A percentile compares a stretch with the other conserved stretches of the same genome.
phyloP scores from a whole-genome alignment of 2,113 vertebrate genomes.

The Prietella phreatophila region DNA sequence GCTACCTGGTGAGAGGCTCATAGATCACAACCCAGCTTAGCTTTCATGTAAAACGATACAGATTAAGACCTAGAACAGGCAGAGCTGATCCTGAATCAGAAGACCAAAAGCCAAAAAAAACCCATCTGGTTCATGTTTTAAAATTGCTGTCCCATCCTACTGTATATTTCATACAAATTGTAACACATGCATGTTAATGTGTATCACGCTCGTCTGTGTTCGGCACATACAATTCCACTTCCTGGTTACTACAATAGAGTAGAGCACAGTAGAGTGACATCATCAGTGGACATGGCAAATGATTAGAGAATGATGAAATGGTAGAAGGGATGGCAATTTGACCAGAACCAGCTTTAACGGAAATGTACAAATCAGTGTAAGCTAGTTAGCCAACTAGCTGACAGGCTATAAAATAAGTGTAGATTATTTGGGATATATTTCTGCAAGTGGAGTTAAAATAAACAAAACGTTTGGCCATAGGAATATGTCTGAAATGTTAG shows the following conservation, averaged over 20 bases:
- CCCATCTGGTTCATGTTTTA: not conserved
- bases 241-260: not conserved
- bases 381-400: not conserved
- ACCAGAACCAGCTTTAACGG: not conserved
- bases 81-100: not conserved
- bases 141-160: not conserved
- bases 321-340: not conserved
- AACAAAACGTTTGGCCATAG: not conserved
- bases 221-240: not conserved
- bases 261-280: not conserved
- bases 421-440: not conserved
- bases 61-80: not conserved
- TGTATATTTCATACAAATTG: not conserved
- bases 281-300: not conserved
- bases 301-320: not conserved
- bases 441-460: not conserved
- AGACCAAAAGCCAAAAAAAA: too few species aligned
- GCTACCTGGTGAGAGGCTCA: slow-evolving; percentile 71
- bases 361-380: not conserved
- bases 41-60: not conserved
- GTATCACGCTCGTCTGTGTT: not conserved
- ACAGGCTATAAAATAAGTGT: not conserved
- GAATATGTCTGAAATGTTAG: not conserved
- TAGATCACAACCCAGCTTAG: slow-evolving; percentile 1
- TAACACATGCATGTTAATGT: not conserved